Percentiles rank a stretch among this genome's conserved stretches.
These are phyloP conservation scores for Pollenia amentaria DNA, from an alignment of 2,888 invertebrate species.

Conservation along the genomic window DNA sequence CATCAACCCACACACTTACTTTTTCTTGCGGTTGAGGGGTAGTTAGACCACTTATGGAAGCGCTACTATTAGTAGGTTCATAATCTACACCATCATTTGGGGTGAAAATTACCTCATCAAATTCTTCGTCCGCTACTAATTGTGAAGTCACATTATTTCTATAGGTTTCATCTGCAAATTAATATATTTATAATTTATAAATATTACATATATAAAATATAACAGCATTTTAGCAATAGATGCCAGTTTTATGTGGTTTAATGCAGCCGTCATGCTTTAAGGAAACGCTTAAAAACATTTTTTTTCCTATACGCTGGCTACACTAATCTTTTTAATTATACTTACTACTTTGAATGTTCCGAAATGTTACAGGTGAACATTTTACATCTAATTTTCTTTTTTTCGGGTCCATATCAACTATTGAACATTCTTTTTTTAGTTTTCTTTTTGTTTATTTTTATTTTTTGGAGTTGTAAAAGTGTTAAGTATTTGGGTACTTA, in stretches of 20 bases:
- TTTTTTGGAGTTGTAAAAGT: background rate
- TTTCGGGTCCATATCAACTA: background rate
- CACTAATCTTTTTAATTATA: background rate
- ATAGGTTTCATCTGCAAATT: slow-evolving; percentile 1
- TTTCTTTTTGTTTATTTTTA: background rate
- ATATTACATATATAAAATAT: no score
- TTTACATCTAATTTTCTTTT: background rate
- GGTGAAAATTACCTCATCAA: background rate
- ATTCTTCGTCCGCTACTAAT: background rate
- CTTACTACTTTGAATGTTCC: background rate
- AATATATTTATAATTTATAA: background rate
- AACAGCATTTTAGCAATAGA: no score
- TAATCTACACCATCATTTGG: background rate
- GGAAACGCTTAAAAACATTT: background rate
- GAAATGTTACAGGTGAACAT: background rate
- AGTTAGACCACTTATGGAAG: background rate
- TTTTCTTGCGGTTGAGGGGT: background rate
- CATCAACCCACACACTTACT: background rate
- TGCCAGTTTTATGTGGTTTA: no score
- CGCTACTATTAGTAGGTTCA: no score
- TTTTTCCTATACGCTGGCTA: no score
- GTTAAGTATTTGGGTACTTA: no score
- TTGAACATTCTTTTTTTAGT: background rate
- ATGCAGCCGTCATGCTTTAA: background rate
- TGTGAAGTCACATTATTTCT: slow-evolving; percentile 1